Base-by-base conservation (phyloP, 2,113 vertebrate species). In the Enhydra lutris region DNA sequence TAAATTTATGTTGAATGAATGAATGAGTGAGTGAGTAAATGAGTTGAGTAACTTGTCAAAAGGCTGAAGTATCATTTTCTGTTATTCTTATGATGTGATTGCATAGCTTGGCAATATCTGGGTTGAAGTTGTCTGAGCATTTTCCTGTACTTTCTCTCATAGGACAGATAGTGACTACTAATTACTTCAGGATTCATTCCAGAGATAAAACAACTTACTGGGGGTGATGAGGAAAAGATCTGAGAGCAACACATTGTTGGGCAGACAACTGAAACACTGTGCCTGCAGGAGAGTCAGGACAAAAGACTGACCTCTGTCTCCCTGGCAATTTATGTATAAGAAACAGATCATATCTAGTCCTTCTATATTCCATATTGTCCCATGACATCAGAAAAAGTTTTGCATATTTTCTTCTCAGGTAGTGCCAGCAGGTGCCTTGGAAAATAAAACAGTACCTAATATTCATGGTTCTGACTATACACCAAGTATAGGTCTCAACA, bases 121-220 rank as follows among this genome's bases (percentile, higher is more conserved):
- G 24, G 42, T 45, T 61, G 11, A 79, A 73, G 15, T 61, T 59
- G 23, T 78, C 34, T 93, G 31, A 96, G 24, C 23, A 59, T 63
- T 84, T 94, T 96, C 55, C 61, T 55, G 20, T 4, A 93, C 34
- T 82, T 83, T 78, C 57, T 91, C 76, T 96, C n/a, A 57, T n/a
- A 79, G 7, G 26, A 59, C 7, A 84, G 17, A 89, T 15, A 71
- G 29, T 45, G 63, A 81, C 59, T 65, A 86, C 4, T 79, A 83
- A 79, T 59, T 63, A 18, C 29, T 34, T 18, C 24, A 83, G 36
- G 17, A 88, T 50, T 78, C 47, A 50, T 89, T 94, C 63, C 82
- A 29, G 45, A 57, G 26, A 18, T 83, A 83, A 91, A 83, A 26
- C 20, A 63, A 92, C 7, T 26, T 67, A 85, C 1, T 67, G 7